A percentile compares a stretch with the other conserved stretches of the same genome.
Evolutionary conservation across 1,140 invertebrate species (phyloP).

Genomic region (Dolichoris vasculosae): DNA sequence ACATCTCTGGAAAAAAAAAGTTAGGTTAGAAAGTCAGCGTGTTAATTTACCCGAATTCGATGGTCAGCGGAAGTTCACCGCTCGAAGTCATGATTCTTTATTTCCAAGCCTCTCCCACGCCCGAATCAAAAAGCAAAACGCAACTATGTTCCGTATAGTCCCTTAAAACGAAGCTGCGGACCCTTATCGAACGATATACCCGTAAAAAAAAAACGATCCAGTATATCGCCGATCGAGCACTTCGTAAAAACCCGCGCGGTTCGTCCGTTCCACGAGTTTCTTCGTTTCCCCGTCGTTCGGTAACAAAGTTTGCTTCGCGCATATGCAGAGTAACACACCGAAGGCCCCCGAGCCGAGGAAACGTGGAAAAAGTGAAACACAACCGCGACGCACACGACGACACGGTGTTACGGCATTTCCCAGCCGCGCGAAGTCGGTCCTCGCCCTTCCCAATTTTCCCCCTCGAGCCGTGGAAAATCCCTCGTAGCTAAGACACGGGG

Average conservation of each 20-base stretch:
- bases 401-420: background rate
- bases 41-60: slow-evolving; percentile 65
- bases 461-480: background rate
- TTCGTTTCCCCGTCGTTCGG: background rate
- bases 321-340: background rate
- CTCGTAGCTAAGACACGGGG: background rate
- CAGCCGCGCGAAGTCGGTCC: background rate
- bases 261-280: slow-evolving; percentile 27
- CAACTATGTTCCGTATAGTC: no score
- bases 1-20: slow-evolving; percentile 9
- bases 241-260: slow-evolving; percentile 41
- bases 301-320: background rate
- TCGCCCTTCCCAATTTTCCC: background rate
- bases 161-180: no score
- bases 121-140: background rate
- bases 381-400: background rate
- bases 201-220: no score
- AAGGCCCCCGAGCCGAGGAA: background rate
- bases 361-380: slow-evolving; percentile 26
- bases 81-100: background rate
- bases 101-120: background rate
- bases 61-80: slow-evolving; percentile 53
- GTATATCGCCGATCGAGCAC: background rate
- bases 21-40: slow-evolving; percentile 36
- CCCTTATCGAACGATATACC: no score